These are phyloP conservation scores for Diacarnus erythraeanus DNA, from an alignment of 37 sponge, comb jelly and placozoan genomes.

Conservation along the genomic window DNA sequence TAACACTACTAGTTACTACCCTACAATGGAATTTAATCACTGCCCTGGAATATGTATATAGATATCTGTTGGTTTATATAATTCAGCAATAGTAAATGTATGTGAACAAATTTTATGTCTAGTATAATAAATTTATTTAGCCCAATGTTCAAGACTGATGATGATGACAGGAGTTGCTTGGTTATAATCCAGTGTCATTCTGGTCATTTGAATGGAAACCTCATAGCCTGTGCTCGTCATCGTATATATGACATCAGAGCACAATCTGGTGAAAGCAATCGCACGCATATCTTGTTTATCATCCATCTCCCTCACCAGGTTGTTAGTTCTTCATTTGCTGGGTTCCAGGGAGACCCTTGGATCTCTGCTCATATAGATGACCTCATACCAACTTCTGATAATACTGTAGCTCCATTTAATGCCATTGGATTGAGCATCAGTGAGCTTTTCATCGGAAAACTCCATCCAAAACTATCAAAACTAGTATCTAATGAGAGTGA, in stretches of 20 bases:
- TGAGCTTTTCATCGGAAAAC: conserved; percentile 40
- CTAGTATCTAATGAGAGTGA: too few species aligned
- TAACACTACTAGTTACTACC: too few species aligned
- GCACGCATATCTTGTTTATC: conserved; percentile 62
- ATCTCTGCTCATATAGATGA: conserved; percentile 79
- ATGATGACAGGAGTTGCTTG: neutral
- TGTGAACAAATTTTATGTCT: too few species aligned
- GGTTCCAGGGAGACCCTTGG: conserved; percentile 85
- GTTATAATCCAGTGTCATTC: conserved; percentile 85
- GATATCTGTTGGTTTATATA: too few species aligned
- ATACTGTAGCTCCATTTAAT: conserved; percentile 5
- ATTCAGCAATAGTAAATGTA: too few species aligned
- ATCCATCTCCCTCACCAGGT: conserved; percentile 27
- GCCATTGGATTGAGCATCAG: conserved; percentile 39
- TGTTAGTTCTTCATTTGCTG: conserved; percentile 48
- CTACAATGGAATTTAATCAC: too few species aligned
- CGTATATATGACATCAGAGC: conserved; percentile 57
- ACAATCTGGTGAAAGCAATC: neutral
- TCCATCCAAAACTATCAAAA: too few species aligned
- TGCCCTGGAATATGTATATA: too few species aligned
- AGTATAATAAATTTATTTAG: too few species aligned
- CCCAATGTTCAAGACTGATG: conserved; percentile 7
- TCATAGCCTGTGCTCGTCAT: conserved; percentile 90
- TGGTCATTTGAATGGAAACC: conserved; percentile 77
- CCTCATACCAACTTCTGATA: conserved; percentile 30